Evolutionary conservation across 2,113 vertebrate species (phyloP).

Genomic region (Anguilla rostrata): DNA sequence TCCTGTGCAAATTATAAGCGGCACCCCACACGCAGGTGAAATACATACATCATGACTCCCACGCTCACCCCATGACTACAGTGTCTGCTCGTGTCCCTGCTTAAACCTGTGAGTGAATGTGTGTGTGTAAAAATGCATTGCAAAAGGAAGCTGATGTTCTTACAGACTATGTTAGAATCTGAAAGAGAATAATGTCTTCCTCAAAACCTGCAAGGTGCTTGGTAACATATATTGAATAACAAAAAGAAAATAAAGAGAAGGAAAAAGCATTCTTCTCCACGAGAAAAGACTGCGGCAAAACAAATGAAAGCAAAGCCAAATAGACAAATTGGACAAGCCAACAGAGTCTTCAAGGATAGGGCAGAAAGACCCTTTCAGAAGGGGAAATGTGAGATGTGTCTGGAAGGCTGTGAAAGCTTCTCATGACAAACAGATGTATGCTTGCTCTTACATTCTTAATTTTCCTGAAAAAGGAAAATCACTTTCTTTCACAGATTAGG

Average conservation of each 20-base stretch:
- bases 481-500: neutral
- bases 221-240: neutral
- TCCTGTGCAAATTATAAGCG: neutral
- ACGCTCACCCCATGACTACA: neutral
- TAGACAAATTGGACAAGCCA: neutral
- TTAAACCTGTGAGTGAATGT: neutral
- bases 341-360: neutral
- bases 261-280: neutral
- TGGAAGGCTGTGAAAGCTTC: neutral
- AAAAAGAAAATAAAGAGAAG: neutral
- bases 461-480: neutral
- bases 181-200: neutral
- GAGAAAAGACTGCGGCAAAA: neutral
- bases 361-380: neutral
- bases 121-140: neutral
- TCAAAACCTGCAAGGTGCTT: neutral
- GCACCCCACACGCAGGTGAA: neutral
- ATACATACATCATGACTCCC: neutral
- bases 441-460: neutral
- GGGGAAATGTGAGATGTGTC: neutral
- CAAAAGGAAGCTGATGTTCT: neutral
- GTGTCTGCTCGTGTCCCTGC: neutral
- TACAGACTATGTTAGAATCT: neutral
- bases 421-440: neutral
- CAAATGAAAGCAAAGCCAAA: neutral